phyloP scores from a whole-genome alignment of 64 coral and sea anemone species.

The Exaiptasia diaphana region DNA sequence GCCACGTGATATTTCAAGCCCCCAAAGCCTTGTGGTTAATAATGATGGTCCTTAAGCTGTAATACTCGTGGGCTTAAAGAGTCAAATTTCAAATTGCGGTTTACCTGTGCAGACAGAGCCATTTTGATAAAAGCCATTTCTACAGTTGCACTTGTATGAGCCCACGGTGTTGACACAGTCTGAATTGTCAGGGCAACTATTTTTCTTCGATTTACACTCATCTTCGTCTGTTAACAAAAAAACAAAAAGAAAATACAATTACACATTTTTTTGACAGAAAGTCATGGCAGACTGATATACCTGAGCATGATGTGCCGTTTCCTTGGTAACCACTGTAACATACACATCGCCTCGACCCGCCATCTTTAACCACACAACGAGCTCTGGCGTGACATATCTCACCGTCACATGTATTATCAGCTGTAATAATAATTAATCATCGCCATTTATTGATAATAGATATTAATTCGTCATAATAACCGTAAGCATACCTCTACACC shows the following conservation, averaged over 20 bases:
- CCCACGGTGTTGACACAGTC: constrained; percentile 71
- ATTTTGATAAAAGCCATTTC: constrained; percentile 38
- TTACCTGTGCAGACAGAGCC: no score
- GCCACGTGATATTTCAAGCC: no score
- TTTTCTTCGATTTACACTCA: constrained; percentile 45
- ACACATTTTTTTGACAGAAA: background rate
- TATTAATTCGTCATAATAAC: background rate
- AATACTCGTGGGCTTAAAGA: no score
- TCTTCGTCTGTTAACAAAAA: constrained; percentile 51
- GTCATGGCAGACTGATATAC: background rate
- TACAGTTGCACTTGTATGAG: constrained; percentile 72
- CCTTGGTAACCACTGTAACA: constrained; percentile 46
- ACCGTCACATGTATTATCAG: constrained; percentile 62
- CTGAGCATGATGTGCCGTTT: constrained; percentile 24
- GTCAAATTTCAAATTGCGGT: no score
- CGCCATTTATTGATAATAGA: background rate
- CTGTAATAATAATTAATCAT: background rate
- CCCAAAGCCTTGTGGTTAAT: no score
- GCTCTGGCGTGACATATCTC: constrained; percentile 54
- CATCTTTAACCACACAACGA: constrained; percentile 29
- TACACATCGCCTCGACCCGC: constrained; percentile 18
- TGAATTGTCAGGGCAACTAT: constrained; percentile 43
- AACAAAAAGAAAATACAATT: background rate
- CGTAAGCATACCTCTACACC: constrained; percentile 49
- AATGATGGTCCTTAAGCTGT: no score